These are phyloP conservation scores for Ptychoptera albimana DNA, from an alignment of 2,888 invertebrate genomes.

Conservation along the genomic window DNA sequence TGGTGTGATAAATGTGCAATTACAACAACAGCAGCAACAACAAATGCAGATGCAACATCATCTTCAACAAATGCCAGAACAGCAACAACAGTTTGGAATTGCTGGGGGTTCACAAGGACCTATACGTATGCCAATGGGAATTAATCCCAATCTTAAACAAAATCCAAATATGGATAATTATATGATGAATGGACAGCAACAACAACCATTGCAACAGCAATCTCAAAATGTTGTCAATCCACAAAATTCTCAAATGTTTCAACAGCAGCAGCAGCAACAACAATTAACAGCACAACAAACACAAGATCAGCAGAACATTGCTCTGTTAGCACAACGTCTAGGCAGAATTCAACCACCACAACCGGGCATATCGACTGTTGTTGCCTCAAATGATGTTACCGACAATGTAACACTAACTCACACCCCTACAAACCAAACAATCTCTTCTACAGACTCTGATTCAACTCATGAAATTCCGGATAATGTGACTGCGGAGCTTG, in stretches of 20 bases:
- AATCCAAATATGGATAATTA: background rate
- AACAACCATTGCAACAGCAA: slow-evolving; percentile 4
- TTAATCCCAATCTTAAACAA: background rate
- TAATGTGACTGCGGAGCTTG: slow-evolving; percentile 49
- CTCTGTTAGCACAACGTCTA: slow-evolving; percentile 5
- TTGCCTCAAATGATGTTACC: slow-evolving; percentile 11
- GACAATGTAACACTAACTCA: background rate
- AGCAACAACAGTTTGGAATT: slow-evolving; percentile 5
- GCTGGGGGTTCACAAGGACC: background rate
- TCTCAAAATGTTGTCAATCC: background rate
- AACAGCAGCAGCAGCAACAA: slow-evolving; percentile 1
- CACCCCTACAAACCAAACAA: slow-evolving; percentile 22
- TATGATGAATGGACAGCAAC: too few relatives aligned
- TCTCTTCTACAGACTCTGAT: slow-evolving; percentile 26
- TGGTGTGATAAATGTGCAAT: slow-evolving; percentile 8
- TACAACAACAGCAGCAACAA: slow-evolving; percentile 9
- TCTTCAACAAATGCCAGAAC: slow-evolving; percentile 7
- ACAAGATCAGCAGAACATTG: slow-evolving; percentile 5
- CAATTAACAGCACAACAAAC: slow-evolving; percentile 6
- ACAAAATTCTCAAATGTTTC: background rate
- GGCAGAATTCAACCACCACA: slow-evolving; percentile 5
- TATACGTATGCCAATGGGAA: slow-evolving; percentile 2
- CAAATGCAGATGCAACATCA: slow-evolving; percentile 2
- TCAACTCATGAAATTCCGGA: slow-evolving; percentile 39
- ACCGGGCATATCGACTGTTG: slow-evolving; percentile 5